Conservation (phyloP, 2,113 vertebrate species). For the Vulpes vulpes region DNA sequence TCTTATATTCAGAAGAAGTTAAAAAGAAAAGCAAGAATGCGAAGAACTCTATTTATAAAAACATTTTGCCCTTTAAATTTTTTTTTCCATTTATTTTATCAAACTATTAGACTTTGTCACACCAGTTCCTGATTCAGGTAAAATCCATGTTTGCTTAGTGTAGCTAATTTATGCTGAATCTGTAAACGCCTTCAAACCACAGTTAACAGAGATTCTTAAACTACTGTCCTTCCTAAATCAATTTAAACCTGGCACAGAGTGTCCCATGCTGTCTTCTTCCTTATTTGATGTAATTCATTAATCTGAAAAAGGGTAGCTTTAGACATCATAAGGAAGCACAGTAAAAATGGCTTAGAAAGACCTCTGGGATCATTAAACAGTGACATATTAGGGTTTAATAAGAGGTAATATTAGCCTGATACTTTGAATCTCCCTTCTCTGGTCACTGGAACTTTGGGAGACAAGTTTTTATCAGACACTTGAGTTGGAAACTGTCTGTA, state of each 20-base stretch:
- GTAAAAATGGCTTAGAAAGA: not conserved
- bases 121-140: not conserved
- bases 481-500: not conserved
- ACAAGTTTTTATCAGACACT: not conserved
- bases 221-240: not conserved
- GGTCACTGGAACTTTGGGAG: not conserved
- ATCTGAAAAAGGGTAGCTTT: not conserved
- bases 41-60: not conserved
- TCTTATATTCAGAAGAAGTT: not conserved
- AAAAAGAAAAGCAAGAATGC: not conserved
- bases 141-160: not conserved
- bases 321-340: not conserved
- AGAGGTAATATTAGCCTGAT: not conserved
- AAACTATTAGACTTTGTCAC: not conserved
- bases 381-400: not conserved
- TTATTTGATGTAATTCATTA: not conserved
- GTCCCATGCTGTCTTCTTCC: not conserved
- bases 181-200: not conserved
- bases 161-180: not conserved
- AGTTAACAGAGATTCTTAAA: not conserved
- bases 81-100: constrained; percentile 20
- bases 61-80: not conserved
- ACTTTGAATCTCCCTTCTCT: not conserved
- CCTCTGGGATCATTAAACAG: not conserved
- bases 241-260: not conserved